Evolutionary conservation across 1,140 invertebrate genomes (phyloP).

Genomic region (Acromyrmex heyeri): DNA sequence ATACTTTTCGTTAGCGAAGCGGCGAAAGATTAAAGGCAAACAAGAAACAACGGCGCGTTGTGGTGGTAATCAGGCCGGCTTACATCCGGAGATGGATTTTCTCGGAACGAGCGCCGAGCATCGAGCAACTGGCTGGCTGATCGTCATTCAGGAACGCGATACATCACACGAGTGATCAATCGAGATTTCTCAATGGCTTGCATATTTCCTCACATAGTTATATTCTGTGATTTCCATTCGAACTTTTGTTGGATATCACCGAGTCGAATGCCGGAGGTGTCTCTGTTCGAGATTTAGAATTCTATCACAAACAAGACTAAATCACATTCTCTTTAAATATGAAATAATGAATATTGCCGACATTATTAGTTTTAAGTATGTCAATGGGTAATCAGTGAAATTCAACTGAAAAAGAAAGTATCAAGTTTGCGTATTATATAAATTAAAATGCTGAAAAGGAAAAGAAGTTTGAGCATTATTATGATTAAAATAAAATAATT

Average conservation of each 20-base stretch:
- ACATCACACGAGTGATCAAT: conserved; percentile 21
- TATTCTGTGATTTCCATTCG: not conserved
- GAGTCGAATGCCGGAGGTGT: not conserved
- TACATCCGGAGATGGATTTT: conserved; percentile 64
- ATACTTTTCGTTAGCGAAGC: conserved; percentile 73
- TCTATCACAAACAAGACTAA: not conserved
- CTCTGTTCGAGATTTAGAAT: conserved; percentile 3
- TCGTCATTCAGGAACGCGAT: conserved; percentile 36
- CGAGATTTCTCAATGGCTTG: conserved; percentile 37
- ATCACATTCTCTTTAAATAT: not conserved
- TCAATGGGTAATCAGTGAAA: no score
- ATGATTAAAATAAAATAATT: no score
- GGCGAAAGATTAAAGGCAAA: conserved; percentile 78
- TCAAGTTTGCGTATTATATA: no score
- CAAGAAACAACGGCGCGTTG: conserved; percentile 72
- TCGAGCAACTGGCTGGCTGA: conserved; percentile 19
- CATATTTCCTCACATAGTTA: not conserved
- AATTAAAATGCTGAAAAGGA: no score
- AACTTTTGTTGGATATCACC: conserved; percentile 25
- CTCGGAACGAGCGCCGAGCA: not conserved
- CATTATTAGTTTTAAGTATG: no score
- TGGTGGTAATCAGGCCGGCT: conserved; percentile 49
- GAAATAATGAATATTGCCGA: no score
- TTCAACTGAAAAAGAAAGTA: no score
- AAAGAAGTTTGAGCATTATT: no score